Base-by-base conservation (phyloP, 2,888 invertebrate genomes). In the Agonopterix arenella region DNA sequence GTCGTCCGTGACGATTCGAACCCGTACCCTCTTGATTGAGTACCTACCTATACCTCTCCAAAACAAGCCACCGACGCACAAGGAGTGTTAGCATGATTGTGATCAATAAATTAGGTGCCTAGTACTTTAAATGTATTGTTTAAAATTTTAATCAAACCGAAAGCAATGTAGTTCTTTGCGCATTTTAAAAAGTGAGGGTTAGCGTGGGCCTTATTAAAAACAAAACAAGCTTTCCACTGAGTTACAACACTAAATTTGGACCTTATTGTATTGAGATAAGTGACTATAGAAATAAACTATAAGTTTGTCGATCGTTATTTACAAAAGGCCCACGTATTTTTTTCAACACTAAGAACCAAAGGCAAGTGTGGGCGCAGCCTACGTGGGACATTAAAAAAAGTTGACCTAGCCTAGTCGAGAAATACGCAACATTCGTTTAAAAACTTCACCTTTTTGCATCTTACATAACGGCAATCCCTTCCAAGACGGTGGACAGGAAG, bases 301-400 rank as follows among this genome's bases (percentile, higher is more conserved):
- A 53, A 48, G 52, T 45, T 55, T 54, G 55, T 57, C 52, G 55
- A 53, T 58, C 59, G 68, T 55, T 74, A 68, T 75, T 73, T 74
- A 75, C 76, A 67, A 73, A 60, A 67, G 66, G 68, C 79, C 80
- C 78, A 82, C 79, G 77, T n/a, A n/a, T 76, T 73, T 81, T 82
- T 76, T 62, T 73, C 68, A 66, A 66, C 65, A 62, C 65, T 54
- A 64, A 58, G 57, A 64, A 63, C 66, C 59, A 62, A 60, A 58
- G 51, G 58, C 49, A 52, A 61, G 66, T 68, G 83, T 82, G 76
- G 84, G 84, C 76, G 80, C 80, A 60, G 64, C 82, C 82, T 81
- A 83, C 83, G 70, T 75, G 58, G 52, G 59, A 60, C 60, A 63
- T 75, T 71, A 70, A 76, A 73, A 76, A 75, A 70, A 65, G 68